A percentile compares a stretch with the other conserved stretches of the same genome.
phyloP scores from a whole-genome alignment of 2,888 invertebrate species.

The Horisme vitalbata region DNA sequence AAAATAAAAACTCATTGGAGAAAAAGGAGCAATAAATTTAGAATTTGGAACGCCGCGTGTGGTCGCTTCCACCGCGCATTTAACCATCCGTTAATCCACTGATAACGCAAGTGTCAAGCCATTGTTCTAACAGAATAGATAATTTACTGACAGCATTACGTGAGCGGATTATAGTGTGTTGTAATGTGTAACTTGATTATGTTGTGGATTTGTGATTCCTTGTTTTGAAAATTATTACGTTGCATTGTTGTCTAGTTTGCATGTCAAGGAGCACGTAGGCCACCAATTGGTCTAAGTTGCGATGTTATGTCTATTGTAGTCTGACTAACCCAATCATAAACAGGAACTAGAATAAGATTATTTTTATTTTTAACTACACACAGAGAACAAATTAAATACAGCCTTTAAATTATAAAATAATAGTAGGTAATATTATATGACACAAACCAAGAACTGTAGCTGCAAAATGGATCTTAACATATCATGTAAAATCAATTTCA shows the following conservation, averaged over 20 bases:
- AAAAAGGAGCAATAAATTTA: slow-evolving; percentile 34
- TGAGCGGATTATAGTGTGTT: slow-evolving; percentile 40
- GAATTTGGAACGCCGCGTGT: slow-evolving; percentile 50
- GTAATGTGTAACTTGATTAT: slow-evolving; percentile 16
- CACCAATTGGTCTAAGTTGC: background rate
- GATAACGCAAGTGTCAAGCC: slow-evolving; percentile 42
- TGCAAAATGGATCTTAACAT: too few species aligned
- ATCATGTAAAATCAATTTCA: too few species aligned
- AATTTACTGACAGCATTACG: slow-evolving; percentile 47
- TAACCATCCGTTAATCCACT: slow-evolving; percentile 46
- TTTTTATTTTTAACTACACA: too few species aligned
- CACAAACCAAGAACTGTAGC: too few species aligned
- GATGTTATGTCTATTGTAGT: too few species aligned
- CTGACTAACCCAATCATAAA: too few species aligned
- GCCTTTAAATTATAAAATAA: too few species aligned
- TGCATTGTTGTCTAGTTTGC: slow-evolving; percentile 8
- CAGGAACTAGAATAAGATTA: too few species aligned
- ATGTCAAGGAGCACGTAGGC: slow-evolving; percentile 10
- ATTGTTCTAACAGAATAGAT: slow-evolving; percentile 60
- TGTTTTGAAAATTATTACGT: slow-evolving; percentile 8
- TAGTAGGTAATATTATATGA: too few species aligned
- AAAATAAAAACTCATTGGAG: slow-evolving; percentile 19
- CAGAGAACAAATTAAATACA: too few species aligned
- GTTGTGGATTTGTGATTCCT: slow-evolving; percentile 14
- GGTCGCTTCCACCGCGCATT: slow-evolving; percentile 44